These are phyloP conservation scores for Carassius carassius DNA, from an alignment of 2,113 vertebrate genomes.

Conservation along the genomic window DNA sequence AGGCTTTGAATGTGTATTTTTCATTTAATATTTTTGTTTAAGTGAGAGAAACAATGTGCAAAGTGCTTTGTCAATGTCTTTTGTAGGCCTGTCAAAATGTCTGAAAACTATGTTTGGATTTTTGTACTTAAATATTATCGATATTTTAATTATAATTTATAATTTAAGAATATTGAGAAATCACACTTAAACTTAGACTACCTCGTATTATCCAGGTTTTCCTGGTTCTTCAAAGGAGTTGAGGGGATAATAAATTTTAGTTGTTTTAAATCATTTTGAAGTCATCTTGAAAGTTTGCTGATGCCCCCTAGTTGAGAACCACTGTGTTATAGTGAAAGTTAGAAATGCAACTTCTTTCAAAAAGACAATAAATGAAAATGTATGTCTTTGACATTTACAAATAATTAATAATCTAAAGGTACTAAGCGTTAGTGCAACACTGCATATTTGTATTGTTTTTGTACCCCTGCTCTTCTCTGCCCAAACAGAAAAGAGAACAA, in stretches of 20 bases:
- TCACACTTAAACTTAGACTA: neutral
- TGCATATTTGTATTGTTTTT: neutral
- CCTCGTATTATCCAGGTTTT: neutral
- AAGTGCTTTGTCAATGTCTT: neutral
- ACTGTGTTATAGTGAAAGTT: neutral
- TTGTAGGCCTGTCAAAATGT: too few species aligned
- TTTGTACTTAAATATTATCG: too few species aligned
- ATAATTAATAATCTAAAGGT: neutral
- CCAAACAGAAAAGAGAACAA: slow-evolving; percentile 87
- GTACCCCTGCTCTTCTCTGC: neutral
- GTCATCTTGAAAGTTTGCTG: neutral
- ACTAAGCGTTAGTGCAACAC: neutral
- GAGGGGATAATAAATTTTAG: neutral
- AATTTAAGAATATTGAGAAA: neutral
- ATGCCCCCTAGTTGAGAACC: neutral
- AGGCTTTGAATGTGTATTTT: neutral
- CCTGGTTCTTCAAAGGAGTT: neutral
- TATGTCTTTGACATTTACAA: neutral
- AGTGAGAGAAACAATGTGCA: neutral
- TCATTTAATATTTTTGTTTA: neutral
- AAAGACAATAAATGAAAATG: neutral
- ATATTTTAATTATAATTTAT: too few species aligned
- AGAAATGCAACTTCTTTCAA: neutral
- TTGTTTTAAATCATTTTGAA: neutral
- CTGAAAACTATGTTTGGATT: too few species aligned